Evolutionary conservation across 1,140 invertebrate species (phyloP), one percentile per base, ranked within the genome.

Genomic region (Oryctes rhinoceros): DNA sequence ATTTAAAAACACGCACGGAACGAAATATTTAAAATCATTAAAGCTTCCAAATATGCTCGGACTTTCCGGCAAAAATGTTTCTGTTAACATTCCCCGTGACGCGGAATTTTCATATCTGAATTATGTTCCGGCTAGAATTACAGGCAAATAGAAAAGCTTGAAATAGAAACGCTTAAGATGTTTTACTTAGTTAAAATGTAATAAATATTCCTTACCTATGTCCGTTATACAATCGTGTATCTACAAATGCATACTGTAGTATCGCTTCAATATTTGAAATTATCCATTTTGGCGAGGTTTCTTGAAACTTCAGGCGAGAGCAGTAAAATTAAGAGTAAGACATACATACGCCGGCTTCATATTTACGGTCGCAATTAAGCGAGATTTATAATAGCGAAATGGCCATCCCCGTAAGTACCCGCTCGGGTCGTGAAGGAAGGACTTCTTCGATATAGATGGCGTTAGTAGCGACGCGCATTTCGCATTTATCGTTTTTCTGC

Each of bases 331-430:
- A 53, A 53, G 49, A 53, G n/a, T 18, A 53, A 53, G n/a, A 53
- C 39, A 44, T 44, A 44, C 39, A 44, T 44, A 44, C 5, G 39
- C 39, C 49, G n/a, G 11, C 1, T 15, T 53, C 11, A 18, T 53
- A 53, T 53, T 53, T 53, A 53, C 49, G n/a, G n/a, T 53, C 13
- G 49, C 49, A 53, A 53, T 53, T 53, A 15, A 53, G 49, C 6
- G 13, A 53, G 49, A 53, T 53, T 53, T 53, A 53, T 53, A 53
- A 53, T 53, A 53, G 49, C 49, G 49, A 53, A 53, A 53, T 53
- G n/a, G 49, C 49, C 13, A 4, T 53, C 13, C 13, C 4, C 4
- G 49, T 18, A 15, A 53, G 49, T 10, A 15, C 13, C 13, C 9
- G 9, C 13, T 48, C 47, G 13, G 13, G 47, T 53, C 49, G n/a